phyloP scores from a whole-genome alignment of 1,140 invertebrate species.

The Dreissena rostriformis region DNA sequence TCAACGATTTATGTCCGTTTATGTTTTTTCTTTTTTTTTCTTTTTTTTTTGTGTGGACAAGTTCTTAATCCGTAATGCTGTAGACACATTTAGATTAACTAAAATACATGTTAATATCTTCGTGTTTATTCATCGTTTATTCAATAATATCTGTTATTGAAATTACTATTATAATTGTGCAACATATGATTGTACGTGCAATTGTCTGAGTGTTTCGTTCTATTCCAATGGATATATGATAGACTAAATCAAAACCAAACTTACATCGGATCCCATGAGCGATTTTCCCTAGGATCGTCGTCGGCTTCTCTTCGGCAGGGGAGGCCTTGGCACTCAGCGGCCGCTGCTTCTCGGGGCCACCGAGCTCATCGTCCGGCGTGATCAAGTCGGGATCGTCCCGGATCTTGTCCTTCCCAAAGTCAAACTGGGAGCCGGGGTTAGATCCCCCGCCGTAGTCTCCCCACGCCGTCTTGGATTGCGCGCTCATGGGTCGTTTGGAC shows the following conservation, averaged over 20 bases:
- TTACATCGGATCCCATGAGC: conserved; percentile 75
- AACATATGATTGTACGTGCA: neutral
- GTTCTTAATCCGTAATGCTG: too few relatives aligned
- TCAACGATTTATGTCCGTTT: too few relatives aligned
- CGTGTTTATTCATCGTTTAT: neutral
- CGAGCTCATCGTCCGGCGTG: conserved; percentile 65
- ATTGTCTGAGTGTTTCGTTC: neutral
- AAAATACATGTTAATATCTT: neutral
- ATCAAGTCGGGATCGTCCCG: conserved; percentile 69
- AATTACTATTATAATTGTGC: neutral
- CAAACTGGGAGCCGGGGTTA: conserved; percentile 63
- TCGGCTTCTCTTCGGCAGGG: conserved; percentile 46
- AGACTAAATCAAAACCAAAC: conserved; percentile 51
- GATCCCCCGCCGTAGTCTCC: conserved; percentile 60
- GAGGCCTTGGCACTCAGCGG: conserved; percentile 45
- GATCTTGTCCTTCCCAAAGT: conserved; percentile 56
- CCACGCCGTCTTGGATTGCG: conserved; percentile 75
- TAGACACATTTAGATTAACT: neutral
- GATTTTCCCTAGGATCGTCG: conserved; percentile 63
- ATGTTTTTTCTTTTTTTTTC: too few relatives aligned
- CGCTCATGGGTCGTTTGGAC: conserved; percentile 68
- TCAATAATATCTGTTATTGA: neutral
- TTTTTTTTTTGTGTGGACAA: too few relatives aligned
- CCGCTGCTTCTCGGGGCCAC: conserved; percentile 47
- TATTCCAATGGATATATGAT: neutral